phyloP scores from a whole-genome alignment of 2,113 vertebrate species.

The Pollimyrus isidori region DNA sequence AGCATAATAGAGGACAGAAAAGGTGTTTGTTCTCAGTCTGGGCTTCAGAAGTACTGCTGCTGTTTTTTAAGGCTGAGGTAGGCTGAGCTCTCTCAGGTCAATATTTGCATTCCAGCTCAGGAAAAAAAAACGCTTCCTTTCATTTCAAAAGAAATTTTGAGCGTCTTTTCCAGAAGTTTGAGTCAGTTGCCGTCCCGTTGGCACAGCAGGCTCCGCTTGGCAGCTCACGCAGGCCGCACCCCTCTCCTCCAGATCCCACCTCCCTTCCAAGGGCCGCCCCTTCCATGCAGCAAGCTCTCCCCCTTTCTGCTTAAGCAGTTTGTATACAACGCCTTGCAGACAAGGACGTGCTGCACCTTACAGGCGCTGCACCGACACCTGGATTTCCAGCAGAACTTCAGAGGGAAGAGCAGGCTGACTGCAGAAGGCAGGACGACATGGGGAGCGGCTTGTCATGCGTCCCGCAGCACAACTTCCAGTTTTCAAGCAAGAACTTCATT shows the following conservation, averaged over 20 bases:
- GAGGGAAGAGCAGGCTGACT: conserved; percentile 22
- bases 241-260: conserved; percentile 25
- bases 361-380: conserved; percentile 24
- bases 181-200: background rate
- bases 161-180: background rate
- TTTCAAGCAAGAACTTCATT: conserved; percentile 68
- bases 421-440: conserved; percentile 48
- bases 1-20: background rate
- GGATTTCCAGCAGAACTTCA: conserved; percentile 45
- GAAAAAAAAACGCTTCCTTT: background rate
- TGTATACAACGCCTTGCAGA: conserved; percentile 38
- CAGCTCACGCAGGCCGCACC: background rate
- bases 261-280: background rate
- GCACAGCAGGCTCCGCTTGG: background rate
- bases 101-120: conserved; percentile 14
- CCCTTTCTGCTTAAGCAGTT: conserved; percentile 24
- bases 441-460: conserved; percentile 69
- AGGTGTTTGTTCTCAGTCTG: background rate
- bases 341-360: conserved; percentile 48
- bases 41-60: background rate
- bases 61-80: background rate
- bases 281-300: background rate
- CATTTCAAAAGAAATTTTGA: background rate
- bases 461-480: conserved; percentile 64
- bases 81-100: conserved; percentile 1